A percentile compares a stretch with the other conserved stretches of the same genome.
These are phyloP conservation scores for Rhamnusium bicolor DNA, from an alignment of 2,888 invertebrate genomes.

Conservation along the genomic window DNA sequence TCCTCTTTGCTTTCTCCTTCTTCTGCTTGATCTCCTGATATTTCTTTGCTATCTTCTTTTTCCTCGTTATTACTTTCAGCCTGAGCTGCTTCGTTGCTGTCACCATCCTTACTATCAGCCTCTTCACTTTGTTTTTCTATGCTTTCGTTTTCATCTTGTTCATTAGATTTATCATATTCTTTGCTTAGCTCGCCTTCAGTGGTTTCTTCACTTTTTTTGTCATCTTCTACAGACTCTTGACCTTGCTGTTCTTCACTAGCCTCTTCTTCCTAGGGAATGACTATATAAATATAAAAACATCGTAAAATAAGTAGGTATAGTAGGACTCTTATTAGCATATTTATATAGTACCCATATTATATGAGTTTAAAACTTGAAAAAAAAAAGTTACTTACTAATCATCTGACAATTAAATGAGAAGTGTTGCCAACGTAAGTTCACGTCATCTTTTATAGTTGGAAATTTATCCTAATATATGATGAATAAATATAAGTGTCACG, in stretches of 20 bases:
- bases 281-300: background rate
- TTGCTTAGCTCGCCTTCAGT: constrained; percentile 50
- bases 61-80: constrained; percentile 14
- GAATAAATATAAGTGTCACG: no score
- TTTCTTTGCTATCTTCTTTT: constrained; percentile 46
- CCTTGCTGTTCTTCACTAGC: constrained; percentile 59
- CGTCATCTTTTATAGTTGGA: no score
- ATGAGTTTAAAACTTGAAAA: no score
- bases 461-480: no score
- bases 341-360: no score
- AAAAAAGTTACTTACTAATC: no score
- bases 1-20: constrained; percentile 44
- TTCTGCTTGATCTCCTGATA: no score
- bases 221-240: constrained; percentile 58
- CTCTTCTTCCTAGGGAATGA: constrained; percentile 65
- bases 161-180: constrained; percentile 70
- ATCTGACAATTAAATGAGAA: no score
- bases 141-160: constrained; percentile 53
- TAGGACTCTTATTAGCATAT: no score
- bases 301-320: no score
- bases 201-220: constrained; percentile 67
- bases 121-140: constrained; percentile 30
- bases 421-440: no score
- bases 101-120: constrained; percentile 51
- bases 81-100: constrained; percentile 21